These are phyloP conservation scores for Diploptera punctata DNA, from an alignment of 2,888 invertebrate genomes.

Conservation along the genomic window DNA sequence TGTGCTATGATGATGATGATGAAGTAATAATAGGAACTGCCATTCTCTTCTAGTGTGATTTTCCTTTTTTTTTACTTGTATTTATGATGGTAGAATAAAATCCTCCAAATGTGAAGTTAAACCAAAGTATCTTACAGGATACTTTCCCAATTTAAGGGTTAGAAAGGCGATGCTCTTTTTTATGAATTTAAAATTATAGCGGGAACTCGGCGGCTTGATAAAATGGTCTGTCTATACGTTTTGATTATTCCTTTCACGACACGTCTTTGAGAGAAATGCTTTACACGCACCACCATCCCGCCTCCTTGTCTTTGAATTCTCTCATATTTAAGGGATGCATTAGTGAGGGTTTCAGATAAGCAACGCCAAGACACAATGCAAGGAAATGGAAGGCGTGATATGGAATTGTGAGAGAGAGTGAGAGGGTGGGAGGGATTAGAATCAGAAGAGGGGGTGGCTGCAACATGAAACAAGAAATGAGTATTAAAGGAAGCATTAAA, in stretches of 20 bases:
- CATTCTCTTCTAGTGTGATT: no score
- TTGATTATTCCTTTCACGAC: constrained; percentile 9
- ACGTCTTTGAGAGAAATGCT: background rate
- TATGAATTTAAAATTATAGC: no score
- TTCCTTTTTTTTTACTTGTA: no score
- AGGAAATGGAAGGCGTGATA: constrained; percentile 29
- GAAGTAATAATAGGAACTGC: no score
- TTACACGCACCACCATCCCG: background rate
- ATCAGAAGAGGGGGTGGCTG: background rate
- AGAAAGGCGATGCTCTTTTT: no score
- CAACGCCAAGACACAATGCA: constrained; percentile 26
- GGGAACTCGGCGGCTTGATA: no score
- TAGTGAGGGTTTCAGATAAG: constrained; percentile 24
- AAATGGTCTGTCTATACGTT: no score
- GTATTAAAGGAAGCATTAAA: constrained; percentile 30
- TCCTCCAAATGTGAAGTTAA: no score
- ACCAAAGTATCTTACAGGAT: no score
- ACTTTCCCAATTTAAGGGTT: no score
- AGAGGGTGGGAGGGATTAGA: constrained; percentile 5
- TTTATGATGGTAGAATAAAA: no score
- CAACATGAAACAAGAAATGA: constrained; percentile 28
- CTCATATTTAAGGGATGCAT: constrained; percentile 26
- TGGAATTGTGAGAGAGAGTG: constrained; percentile 13
- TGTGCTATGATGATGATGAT: no score
- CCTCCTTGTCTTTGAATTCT: background rate